phyloP scores from a whole-genome alignment of 2,797 vertebrate genomes.

The Numenius phaeopus region DNA sequence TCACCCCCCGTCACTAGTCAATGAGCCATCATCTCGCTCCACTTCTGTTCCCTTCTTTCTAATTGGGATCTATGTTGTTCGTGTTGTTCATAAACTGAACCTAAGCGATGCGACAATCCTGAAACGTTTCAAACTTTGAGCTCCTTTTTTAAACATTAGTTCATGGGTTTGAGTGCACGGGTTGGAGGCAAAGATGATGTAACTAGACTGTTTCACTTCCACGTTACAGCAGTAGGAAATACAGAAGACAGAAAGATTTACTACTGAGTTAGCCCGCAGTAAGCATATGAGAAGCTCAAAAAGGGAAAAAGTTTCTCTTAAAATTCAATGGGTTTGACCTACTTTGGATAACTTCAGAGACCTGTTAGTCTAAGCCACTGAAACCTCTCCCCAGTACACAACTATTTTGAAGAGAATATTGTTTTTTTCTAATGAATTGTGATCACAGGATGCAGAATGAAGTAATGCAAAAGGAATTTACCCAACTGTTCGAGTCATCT shows the following conservation, averaged over 20 bases:
- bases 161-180: fast-evolving
- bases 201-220: neutral
- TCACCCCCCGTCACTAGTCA: neutral
- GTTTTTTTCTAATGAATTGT: neutral
- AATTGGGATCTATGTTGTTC: neutral
- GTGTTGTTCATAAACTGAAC: neutral
- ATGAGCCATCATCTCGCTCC: neutral
- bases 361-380: neutral
- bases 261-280: neutral
- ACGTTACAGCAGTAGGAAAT: neutral
- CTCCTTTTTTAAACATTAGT: neutral
- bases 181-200: neutral
- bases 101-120: neutral
- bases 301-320: neutral
- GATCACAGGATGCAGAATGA: neutral
- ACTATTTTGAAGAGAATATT: neutral
- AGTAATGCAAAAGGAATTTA: neutral
- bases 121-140: neutral
- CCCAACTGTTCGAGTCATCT: neutral
- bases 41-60: neutral
- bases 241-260: neutral
- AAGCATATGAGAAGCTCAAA: neutral
- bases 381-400: neutral
- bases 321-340: neutral
- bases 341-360: neutral